Percentiles rank a stretch among this genome's conserved stretches.
phyloP scores from a whole-genome alignment of 2,888 invertebrate species.

The Alloplasta piceator region DNA sequence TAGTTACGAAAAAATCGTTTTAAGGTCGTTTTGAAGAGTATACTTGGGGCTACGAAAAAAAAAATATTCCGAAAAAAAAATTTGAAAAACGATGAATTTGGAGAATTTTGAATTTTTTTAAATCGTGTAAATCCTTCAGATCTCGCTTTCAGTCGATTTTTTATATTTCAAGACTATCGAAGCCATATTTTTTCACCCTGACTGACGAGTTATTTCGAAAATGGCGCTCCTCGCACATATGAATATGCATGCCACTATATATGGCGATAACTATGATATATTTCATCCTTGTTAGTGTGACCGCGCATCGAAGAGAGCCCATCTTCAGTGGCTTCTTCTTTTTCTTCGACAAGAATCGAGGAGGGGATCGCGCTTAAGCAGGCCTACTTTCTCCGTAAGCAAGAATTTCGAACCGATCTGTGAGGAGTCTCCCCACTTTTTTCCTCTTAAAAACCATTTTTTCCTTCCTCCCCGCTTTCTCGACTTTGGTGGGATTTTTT shows the following conservation, averaged over 20 bases:
- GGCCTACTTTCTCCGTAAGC: conserved; percentile 82
- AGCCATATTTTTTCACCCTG: too few species aligned
- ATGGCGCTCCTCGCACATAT: background rate
- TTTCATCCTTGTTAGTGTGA: conserved; percentile 29
- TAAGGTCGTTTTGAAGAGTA: too few species aligned
- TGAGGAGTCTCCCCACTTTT: conserved; percentile 66
- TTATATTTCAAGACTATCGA: too few species aligned
- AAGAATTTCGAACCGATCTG: conserved; percentile 79
- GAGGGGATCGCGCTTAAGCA: conserved; percentile 69
- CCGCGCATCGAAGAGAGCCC: conserved; percentile 44
- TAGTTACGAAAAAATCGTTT: too few species aligned
- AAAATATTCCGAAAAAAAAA: too few species aligned
- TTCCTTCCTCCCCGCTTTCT: conserved; percentile 46
- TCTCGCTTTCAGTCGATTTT: too few species aligned
- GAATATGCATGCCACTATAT: background rate
- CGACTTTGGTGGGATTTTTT: background rate
- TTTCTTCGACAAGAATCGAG: conserved; percentile 78
- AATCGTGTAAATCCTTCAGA: too few species aligned
- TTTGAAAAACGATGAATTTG: too few species aligned
- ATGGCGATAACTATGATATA: background rate
- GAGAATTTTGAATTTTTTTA: too few species aligned
- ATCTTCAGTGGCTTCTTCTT: conserved; percentile 78
- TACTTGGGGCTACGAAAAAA: too few species aligned
- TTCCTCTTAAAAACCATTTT: conserved; percentile 31
- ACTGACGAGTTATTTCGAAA: background rate